Conservation (phyloP, 2,888 invertebrate species). For the Opisthograptis luteolata region DNA sequence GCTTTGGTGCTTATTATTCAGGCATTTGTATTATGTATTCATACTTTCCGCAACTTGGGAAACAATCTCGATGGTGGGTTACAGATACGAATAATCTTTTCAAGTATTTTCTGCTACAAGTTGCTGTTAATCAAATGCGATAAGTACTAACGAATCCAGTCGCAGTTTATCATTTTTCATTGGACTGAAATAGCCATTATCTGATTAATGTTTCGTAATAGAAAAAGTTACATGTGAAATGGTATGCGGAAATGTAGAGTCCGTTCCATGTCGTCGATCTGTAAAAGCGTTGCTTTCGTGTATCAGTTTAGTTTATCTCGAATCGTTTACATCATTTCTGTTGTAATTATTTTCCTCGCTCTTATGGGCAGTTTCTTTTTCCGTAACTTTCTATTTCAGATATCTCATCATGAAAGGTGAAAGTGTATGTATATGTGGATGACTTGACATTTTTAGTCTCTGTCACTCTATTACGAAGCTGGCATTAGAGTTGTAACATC, state of each 20-base stretch:
- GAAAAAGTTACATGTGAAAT: slow-evolving; percentile 26
- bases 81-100: not conserved
- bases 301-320: slow-evolving; percentile 51
- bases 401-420: slow-evolving; percentile 5
- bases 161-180: slow-evolving; percentile 8
- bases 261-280: slow-evolving; percentile 51
- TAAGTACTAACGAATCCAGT: slow-evolving; percentile 2
- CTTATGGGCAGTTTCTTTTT: slow-evolving; percentile 34
- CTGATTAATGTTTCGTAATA: slow-evolving; percentile 8
- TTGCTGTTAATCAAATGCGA: too few relatives aligned
- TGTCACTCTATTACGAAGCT: not conserved
- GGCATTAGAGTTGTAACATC: too few relatives aligned
- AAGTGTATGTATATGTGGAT: slow-evolving; percentile 7
- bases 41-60: too few relatives aligned
- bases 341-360: slow-evolving; percentile 46
- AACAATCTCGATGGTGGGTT: too few relatives aligned
- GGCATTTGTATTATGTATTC: too few relatives aligned
- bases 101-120: too few relatives aligned
- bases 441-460: slow-evolving; percentile 5
- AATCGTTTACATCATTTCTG: slow-evolving; percentile 43
- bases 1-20: too few relatives aligned
- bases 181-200: slow-evolving; percentile 7
- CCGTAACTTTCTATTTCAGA: slow-evolving; percentile 16
- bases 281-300: slow-evolving; percentile 44
- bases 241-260: slow-evolving; percentile 43